Base-by-base conservation (phyloP, 2,888 invertebrate genomes). In the Synergus umbraculus region DNA sequence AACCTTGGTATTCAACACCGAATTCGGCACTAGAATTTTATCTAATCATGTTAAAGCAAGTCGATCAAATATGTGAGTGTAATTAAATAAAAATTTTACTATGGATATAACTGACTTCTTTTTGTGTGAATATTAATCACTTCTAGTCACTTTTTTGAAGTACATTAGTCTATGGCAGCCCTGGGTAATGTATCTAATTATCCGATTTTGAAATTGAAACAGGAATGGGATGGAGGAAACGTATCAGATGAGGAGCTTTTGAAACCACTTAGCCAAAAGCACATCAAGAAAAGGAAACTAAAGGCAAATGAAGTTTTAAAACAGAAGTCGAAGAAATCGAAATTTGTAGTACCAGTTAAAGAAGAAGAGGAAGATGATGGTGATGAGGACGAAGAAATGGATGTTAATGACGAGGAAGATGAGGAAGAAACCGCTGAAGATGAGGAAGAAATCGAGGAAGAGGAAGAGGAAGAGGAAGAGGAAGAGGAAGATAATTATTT, bases 391-490 rank as follows among this genome's bases (percentile, higher is more conserved):
- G 81, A 83, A 13, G 83, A 85, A 7, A 84, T 85, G 10, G 80
- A 82, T 77, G 77, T 82, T 66, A 58, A 76, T 76, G 78, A 81
- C 41, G 66, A 49, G 67, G 80, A 67, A 29, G 92, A 89, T 78
- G 92, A 88, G 15, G 89, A 90, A 12, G 89, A 93, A 78, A 90
- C 91, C 4, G 91, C n/a, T n/a, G n/a, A 92, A 0, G 88, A 93
- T 13, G 92, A 93, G 12, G 88, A 93, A 15, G n/a, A n/a, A n/a
- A n/a, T n/a, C n/a, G 92, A 93, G 12, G 89, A 92, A 76, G 90
- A 92, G 41, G 92, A 93, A 81, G 86, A 92, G 0, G 88, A 93
- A 15, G 92, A 93, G 12, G 88, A 93, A 15, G 92, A 93, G 12
- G 89, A 92, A 76, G 90, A 92, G 41, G 92, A 93, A 81, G 86